Evolutionary conservation across 1,140 invertebrate species (phyloP), one percentile per base, ranked within the genome.

Genomic region (Lasioglossum albipes): DNA sequence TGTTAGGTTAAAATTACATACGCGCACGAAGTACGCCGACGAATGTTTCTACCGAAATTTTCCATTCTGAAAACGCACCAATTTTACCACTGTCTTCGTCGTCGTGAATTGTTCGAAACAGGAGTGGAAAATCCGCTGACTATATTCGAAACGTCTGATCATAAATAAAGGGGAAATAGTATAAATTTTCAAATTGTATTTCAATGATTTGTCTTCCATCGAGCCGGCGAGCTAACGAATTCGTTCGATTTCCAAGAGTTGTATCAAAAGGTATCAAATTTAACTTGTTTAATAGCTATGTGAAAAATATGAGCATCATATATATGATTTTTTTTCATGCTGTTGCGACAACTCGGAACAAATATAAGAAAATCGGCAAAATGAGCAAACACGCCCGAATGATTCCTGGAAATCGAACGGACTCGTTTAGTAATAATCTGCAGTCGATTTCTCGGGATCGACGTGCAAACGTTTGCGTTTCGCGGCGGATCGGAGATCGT

Each of bases 111-210:
- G 41, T 74, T 67, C 77, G 62, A 45, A 66, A 74, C 22, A n/a
- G 20, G 57, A 45, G 20, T 73, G 77, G 27, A 66, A 74, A 74
- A 66, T 79, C 62, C 59, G 31, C 62, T 45, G 41, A 65, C 7
- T 54, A 79, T 79, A 65, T 73, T 65, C 61, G 61, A 79, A 73
- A 79, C 70, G 59, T 64, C 75, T 78, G 59, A 78, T 78, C 59
- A 20, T 20, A 74, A 79, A 79, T 79, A 79, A 79, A 79, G 52
- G 69, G 59, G 71, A 79, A 74, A 79, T 52, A 66, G 62, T 79
- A 74, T 74, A 79, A 79, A 74, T 79, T 79, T 74, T 66, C 71
- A 79, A 66, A 66, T 7, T 57, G 49, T 57, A 62, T 79, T 66
- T 64, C 22, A 36, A 36, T 79, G 22, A 79, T 74, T 79, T 74